These are phyloP conservation scores for Poeciliopsis paucimaculata DNA, from an alignment of 2,797 vertebrate species.

Conservation along the genomic window DNA sequence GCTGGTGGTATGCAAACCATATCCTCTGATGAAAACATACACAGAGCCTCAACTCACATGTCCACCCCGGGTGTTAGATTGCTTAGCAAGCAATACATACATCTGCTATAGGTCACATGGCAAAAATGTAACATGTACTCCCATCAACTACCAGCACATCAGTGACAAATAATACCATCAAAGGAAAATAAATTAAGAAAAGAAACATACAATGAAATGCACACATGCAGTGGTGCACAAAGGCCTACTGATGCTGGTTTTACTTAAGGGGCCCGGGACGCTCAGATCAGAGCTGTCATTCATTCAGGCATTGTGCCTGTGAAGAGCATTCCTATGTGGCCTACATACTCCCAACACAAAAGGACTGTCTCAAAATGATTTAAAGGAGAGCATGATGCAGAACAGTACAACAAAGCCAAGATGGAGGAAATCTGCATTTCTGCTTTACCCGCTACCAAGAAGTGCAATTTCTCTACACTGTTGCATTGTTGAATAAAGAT, in stretches of 20 bases:
- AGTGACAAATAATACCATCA: constrained; percentile 8
- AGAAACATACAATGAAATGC: constrained; percentile 2
- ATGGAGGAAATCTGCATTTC: constrained; percentile 15
- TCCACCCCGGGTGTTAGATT: constrained; percentile 47
- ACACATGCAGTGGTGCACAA: constrained; percentile 51
- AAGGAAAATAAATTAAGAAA: constrained; percentile 4
- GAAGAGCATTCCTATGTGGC: constrained; percentile 64
- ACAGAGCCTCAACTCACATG: constrained; percentile 31
- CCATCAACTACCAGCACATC: constrained; percentile 16
- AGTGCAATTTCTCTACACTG: not conserved
- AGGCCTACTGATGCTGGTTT: constrained; percentile 60
- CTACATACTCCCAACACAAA: constrained; percentile 24
- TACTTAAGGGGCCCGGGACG: constrained; percentile 54
- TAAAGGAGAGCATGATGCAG: constrained; percentile 37
- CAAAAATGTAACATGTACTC: constrained; percentile 29
- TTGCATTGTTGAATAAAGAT: not conserved
- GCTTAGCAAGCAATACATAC: constrained; percentile 13
- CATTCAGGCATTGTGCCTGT: constrained; percentile 53
- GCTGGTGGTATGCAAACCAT: constrained; percentile 14
- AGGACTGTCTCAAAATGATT: constrained; percentile 13
- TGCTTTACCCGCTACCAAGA: not conserved
- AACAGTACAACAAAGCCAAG: constrained; percentile 19
- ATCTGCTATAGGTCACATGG: constrained; percentile 7
- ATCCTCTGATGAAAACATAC: constrained; percentile 8
- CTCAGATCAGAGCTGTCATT: constrained; percentile 64